Evolutionary conservation across 2,888 invertebrate genomes (phyloP).

Genomic region (Leucophenga maculata): DNA sequence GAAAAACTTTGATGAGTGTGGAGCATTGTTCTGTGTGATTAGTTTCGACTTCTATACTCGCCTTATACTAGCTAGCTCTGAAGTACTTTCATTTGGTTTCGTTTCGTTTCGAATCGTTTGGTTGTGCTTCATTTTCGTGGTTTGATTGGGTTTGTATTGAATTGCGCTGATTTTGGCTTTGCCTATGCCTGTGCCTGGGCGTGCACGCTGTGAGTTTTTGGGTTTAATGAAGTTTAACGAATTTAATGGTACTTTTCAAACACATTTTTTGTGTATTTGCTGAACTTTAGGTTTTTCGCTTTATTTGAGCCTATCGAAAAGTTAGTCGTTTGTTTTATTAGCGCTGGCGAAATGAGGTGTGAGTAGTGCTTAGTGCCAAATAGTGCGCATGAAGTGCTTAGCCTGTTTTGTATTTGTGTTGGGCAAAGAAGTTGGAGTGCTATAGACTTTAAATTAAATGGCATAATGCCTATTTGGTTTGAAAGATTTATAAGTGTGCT

Average conservation of each 20-base stretch:
- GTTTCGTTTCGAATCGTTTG: slow-evolving; percentile 18
- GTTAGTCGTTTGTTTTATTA: slow-evolving; percentile 15
- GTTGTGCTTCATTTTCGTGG: slow-evolving; percentile 11
- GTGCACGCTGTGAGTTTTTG: slow-evolving; percentile 4
- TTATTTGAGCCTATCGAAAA: slow-evolving; percentile 9
- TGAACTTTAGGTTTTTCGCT: background rate
- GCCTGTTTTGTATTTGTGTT: background rate
- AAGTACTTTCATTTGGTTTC: slow-evolving; percentile 10
- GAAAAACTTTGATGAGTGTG: slow-evolving; percentile 19
- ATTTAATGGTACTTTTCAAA: slow-evolving; percentile 49
- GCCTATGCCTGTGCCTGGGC: background rate
- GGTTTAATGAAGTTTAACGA: slow-evolving; percentile 56
- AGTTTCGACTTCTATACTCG: slow-evolving; percentile 1
- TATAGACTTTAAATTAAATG: background rate
- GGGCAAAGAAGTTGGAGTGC: background rate
- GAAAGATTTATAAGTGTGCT: too few species aligned
- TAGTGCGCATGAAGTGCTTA: slow-evolving; percentile 12
- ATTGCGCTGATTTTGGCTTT: slow-evolving; percentile 10
- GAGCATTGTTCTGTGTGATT: slow-evolving; percentile 3
- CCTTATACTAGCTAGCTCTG: background rate
- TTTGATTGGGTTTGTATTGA: slow-evolving; percentile 17
- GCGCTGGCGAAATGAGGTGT: slow-evolving; percentile 11
- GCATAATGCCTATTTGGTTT: background rate
- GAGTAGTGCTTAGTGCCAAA: background rate
- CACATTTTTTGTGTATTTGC: slow-evolving; percentile 16